Percentiles rank a stretch among this genome's conserved stretches.
These are phyloP conservation scores for Atopsyche davidsoni DNA, from an alignment of 1,140 invertebrate genomes.

Conservation along the genomic window DNA sequence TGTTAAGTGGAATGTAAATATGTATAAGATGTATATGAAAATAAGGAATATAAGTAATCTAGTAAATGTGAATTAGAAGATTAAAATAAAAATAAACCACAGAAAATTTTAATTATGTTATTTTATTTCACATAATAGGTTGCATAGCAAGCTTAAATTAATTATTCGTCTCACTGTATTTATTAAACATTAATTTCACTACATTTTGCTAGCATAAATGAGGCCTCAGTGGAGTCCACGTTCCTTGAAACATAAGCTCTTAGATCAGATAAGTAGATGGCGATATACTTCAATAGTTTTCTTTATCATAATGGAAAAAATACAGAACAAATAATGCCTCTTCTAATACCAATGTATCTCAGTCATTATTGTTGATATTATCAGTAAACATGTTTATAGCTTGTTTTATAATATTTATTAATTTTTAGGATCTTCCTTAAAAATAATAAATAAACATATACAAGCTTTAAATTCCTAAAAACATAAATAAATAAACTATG, in stretches of 20 bases:
- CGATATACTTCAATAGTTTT: background rate
- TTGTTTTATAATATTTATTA: too few relatives aligned
- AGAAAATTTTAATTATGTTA: conserved; percentile 27
- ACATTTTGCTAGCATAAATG: background rate
- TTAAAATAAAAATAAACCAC: conserved; percentile 26
- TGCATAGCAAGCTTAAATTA: conserved; percentile 23
- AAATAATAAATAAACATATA: too few relatives aligned
- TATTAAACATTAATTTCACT: background rate
- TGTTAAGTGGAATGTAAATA: background rate
- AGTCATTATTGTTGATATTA: too few relatives aligned
- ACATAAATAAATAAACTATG: too few relatives aligned
- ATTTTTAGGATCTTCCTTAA: too few relatives aligned
- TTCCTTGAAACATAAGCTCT: too few relatives aligned
- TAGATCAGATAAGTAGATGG: background rate
- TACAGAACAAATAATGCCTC: background rate
- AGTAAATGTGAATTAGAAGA: conserved; percentile 11
- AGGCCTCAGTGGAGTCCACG: too few relatives aligned
- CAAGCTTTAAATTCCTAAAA: too few relatives aligned
- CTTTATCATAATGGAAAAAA: background rate
- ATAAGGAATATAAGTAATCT: background rate
- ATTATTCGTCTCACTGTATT: conserved; percentile 17
- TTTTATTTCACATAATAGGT: conserved; percentile 12
- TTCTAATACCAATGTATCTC: background rate
- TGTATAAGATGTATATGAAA: conserved; percentile 1
- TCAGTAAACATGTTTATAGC: too few relatives aligned